A percentile compares a stretch with the other conserved stretches of the same genome.
Conservation (phyloP, 2,888 invertebrate genomes). For the Lissocephala sabroskyi region DNA sequence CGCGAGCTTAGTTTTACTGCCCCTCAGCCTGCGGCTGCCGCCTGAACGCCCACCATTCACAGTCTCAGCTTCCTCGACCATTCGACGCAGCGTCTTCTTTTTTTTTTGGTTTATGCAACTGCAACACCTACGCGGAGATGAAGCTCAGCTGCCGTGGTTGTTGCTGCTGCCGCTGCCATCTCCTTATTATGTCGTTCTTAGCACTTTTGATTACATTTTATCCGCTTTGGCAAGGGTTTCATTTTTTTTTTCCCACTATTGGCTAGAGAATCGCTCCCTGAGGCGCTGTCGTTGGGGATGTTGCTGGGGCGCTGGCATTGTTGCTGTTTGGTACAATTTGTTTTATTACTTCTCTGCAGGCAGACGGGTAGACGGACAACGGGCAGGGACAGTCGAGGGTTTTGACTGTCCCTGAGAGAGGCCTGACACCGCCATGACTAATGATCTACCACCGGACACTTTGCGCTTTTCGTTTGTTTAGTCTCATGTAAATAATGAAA, state of each 20-base stretch:
- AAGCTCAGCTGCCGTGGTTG: conserved; percentile 1
- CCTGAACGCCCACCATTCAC: no score
- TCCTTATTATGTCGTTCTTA: conserved; percentile 63
- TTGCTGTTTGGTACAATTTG: background rate
- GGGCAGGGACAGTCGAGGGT: no score
- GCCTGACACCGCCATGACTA: conserved; percentile 46
- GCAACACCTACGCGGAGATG: background rate
- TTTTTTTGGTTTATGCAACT: background rate
- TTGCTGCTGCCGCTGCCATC: conserved; percentile 14
- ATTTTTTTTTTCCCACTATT: conserved; percentile 5
- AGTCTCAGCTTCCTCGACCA: no score
- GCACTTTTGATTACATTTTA: conserved; percentile 64
- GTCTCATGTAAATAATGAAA: conserved; percentile 59
- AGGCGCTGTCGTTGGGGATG: no score
- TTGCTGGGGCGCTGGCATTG: no score
- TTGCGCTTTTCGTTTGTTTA: conserved; percentile 36
- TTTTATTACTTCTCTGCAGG: background rate
- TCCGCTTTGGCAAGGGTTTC: conserved; percentile 51
- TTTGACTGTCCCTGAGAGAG: no score
- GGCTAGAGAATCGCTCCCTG: background rate
- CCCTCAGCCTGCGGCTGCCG: no score
- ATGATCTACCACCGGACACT: conserved; percentile 48
- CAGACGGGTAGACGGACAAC: no score
- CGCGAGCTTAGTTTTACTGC: background rate
- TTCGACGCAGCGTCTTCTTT: no score